A percentile compares a stretch with the other conserved stretches of the same genome.
These are phyloP conservation scores for Poecilia wingei DNA, from an alignment of 2,797 vertebrate species.

Conservation along the genomic window DNA sequence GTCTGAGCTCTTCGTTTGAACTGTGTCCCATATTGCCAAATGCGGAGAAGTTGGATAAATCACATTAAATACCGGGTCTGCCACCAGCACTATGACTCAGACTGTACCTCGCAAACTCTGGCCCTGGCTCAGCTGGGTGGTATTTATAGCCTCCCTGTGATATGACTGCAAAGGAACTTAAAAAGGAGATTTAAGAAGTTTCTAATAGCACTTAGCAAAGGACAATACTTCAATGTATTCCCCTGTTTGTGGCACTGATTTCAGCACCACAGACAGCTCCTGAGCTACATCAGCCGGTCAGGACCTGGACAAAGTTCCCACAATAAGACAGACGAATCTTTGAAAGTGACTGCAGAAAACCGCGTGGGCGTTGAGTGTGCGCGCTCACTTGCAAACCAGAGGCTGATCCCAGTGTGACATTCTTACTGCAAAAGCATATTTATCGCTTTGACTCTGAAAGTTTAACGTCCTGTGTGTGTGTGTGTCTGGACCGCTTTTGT, in stretches of 20 bases:
- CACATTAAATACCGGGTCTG: constrained; percentile 74
- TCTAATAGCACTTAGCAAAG: background rate
- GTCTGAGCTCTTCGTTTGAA: constrained; percentile 80
- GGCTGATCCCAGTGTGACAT: constrained; percentile 36
- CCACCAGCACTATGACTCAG: constrained; percentile 76
- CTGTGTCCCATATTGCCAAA: constrained; percentile 81
- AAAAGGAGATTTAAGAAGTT: background rate
- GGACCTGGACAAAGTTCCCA: constrained; percentile 52
- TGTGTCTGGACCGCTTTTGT: constrained; percentile 11
- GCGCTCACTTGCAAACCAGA: background rate
- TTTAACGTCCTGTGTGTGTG: constrained; percentile 14
- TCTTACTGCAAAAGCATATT: constrained; percentile 34
- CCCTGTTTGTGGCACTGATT: constrained; percentile 13
- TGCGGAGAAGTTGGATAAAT: constrained; percentile 76
- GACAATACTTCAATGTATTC: constrained; percentile 4
- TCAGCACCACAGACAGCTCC: constrained; percentile 71
- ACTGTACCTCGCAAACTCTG: constrained; percentile 57
- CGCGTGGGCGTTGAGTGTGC: constrained; percentile 10
- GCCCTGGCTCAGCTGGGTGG: constrained; percentile 48
- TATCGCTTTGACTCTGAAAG: constrained; percentile 41
- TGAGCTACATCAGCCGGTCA: constrained; percentile 37
- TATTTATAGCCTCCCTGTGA: constrained; percentile 23
- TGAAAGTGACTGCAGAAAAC: constrained; percentile 45
- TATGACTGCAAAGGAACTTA: constrained; percentile 4
- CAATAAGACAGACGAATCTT: constrained; percentile 54